Percentiles rank a stretch among this genome's conserved stretches.
Conservation (phyloP, 2,113 vertebrate genomes). For the Silurus meridionalis region DNA sequence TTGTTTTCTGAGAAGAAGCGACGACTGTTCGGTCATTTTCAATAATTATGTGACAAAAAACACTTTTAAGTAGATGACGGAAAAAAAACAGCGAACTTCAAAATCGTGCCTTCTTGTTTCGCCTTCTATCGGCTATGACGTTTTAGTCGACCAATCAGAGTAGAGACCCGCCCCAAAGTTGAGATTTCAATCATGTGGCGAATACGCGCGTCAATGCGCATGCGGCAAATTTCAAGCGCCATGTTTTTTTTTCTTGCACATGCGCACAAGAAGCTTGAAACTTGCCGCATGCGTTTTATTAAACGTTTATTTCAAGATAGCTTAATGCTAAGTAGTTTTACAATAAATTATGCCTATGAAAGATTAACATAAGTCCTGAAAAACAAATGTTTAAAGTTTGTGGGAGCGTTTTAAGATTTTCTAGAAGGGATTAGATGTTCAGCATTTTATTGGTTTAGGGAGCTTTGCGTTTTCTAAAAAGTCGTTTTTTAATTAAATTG, state of each 20-base stretch:
- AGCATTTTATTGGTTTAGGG: too few relatives aligned
- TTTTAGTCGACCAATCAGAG: neutral
- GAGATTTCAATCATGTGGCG: too few relatives aligned
- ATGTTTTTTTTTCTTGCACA: too few relatives aligned
- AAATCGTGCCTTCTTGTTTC: too few relatives aligned
- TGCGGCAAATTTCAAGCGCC: too few relatives aligned
- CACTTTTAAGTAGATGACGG: neutral
- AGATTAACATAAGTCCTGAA: neutral
- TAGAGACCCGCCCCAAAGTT: neutral
- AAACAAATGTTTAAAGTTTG: neutral
- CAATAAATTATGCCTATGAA: neutral
- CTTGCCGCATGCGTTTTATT: neutral
- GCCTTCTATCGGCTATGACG: neutral
- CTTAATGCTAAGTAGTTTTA: neutral
- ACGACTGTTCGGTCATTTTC: constrained; percentile 73
- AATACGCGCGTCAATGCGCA: neutral
- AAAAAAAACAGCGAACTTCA: neutral
- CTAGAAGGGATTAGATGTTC: too few relatives aligned
- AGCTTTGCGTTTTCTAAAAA: too few relatives aligned
- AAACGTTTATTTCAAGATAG: too few relatives aligned
- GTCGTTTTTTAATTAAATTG: too few relatives aligned
- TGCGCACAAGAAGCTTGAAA: neutral
- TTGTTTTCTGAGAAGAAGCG: constrained; percentile 76
- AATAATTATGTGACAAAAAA: constrained; percentile 9
- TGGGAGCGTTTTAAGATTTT: neutral